Percentiles rank a stretch among this genome's conserved stretches.
phyloP scores from a whole-genome alignment of 2,888 invertebrate genomes.

The Noctua pronuba region DNA sequence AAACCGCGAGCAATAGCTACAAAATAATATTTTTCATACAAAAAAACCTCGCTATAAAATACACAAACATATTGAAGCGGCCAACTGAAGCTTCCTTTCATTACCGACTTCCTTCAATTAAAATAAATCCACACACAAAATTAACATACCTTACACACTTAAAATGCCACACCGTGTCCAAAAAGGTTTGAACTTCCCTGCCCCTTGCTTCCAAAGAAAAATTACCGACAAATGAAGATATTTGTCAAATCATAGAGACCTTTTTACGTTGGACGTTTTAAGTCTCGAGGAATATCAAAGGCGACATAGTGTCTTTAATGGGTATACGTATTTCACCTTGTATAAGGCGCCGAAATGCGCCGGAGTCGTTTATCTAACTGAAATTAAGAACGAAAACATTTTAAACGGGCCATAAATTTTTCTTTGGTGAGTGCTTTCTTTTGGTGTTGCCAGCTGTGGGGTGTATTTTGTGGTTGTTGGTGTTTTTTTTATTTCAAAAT shows the following conservation, averaged over 20 bases:
- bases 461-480: slow-evolving; percentile 28
- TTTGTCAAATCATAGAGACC: slow-evolving; percentile 61
- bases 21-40: slow-evolving; percentile 54
- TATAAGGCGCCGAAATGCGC: slow-evolving; percentile 85
- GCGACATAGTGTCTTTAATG: slow-evolving; percentile 78
- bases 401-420: slow-evolving; percentile 85
- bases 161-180: slow-evolving; percentile 74
- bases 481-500: not conserved
- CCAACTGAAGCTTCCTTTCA: slow-evolving; percentile 72
- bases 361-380: slow-evolving; percentile 84
- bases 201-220: slow-evolving; percentile 21
- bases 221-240: slow-evolving; percentile 50
- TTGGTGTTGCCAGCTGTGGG: slow-evolving; percentile 78
- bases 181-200: slow-evolving; percentile 65
- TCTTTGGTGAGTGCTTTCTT: slow-evolving; percentile 78
- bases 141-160: slow-evolving; percentile 85
- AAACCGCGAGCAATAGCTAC: not conserved
- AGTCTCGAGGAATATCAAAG: slow-evolving; percentile 73
- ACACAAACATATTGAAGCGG: slow-evolving; percentile 64
- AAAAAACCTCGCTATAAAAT: slow-evolving; percentile 65
- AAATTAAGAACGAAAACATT: slow-evolving; percentile 89
- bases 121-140: slow-evolving; percentile 81
- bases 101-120: slow-evolving; percentile 77
- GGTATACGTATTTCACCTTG: slow-evolving; percentile 82
- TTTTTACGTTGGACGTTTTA: slow-evolving; percentile 75